Percentiles rank a stretch among this genome's conserved stretches.
Conservation (phyloP, 2,888 invertebrate genomes). For the Hydriomena furcata region DNA sequence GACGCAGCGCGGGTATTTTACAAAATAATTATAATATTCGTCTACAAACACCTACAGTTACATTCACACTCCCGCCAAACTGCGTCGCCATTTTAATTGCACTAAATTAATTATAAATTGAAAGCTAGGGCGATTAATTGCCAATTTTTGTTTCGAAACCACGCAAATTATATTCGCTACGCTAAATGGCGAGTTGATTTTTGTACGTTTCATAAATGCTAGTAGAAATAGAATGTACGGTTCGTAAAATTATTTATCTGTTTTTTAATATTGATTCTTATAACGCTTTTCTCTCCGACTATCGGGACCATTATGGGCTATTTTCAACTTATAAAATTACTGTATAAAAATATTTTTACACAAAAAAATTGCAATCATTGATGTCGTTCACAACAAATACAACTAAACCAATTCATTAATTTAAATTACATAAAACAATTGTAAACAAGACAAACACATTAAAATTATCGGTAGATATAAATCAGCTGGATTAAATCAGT, state of each 20-base stretch:
- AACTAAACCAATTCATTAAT: constrained; percentile 27
- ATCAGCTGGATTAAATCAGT: constrained; percentile 58
- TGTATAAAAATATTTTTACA: constrained; percentile 27
- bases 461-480: constrained; percentile 36
- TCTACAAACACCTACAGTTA: constrained; percentile 73
- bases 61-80: constrained; percentile 67
- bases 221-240: constrained; percentile 22
- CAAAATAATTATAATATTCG: constrained; percentile 67
- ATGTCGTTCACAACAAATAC: constrained; percentile 30
- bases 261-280: neutral
- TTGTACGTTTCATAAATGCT: constrained; percentile 29
- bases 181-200: constrained; percentile 45
- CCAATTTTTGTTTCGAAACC: constrained; percentile 32
- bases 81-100: constrained; percentile 70
- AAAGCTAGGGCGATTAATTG: constrained; percentile 57
- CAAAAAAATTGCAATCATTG: constrained; percentile 25
- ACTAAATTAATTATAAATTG: constrained; percentile 65
- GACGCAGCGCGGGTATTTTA: constrained; percentile 76
- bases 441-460: constrained; percentile 34
- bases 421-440: constrained; percentile 30
- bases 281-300: neutral
- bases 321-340: constrained; percentile 21
- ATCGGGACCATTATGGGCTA: constrained; percentile 21
- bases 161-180: constrained; percentile 45
- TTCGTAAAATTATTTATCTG: neutral